phyloP scores from a whole-genome alignment of 1,140 invertebrate genomes.

The Grapholita molesta region DNA sequence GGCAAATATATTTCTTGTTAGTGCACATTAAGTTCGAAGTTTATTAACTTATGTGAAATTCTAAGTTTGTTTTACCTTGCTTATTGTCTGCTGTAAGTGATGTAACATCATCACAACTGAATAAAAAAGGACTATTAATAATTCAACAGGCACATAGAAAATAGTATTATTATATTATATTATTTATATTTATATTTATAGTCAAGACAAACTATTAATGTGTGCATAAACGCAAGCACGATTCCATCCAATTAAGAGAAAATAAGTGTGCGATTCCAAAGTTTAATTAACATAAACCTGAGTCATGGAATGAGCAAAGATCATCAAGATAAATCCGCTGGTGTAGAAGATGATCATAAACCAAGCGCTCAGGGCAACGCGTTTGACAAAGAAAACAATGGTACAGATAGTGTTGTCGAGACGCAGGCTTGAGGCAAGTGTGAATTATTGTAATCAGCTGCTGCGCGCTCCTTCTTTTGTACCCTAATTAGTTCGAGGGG shows the following conservation, averaged over 20 bases:
- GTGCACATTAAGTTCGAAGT: not conserved
- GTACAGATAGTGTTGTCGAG: conserved; percentile 42
- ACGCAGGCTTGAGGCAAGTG: conserved; percentile 34
- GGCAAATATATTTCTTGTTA: not conserved
- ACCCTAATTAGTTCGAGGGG: conserved; percentile 21
- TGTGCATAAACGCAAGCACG: not conserved
- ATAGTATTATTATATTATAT: too few species aligned
- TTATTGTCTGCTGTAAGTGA: not conserved
- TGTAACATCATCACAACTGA: not conserved
- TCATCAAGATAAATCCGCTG: conserved; percentile 42
- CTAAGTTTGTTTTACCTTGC: not conserved
- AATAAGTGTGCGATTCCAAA: conserved; percentile 6
- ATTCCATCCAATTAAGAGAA: not conserved
- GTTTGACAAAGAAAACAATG: conserved; percentile 61
- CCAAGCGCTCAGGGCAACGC: conserved; percentile 47
- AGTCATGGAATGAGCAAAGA: conserved; percentile 31
- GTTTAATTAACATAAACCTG: conserved; percentile 15
- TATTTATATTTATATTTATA: too few species aligned
- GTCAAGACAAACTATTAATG: not conserved
- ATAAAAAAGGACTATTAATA: not conserved
- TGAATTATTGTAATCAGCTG: conserved; percentile 43
- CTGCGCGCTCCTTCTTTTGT: conserved; percentile 24
- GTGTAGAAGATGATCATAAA: conserved; percentile 57
- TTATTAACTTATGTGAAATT: not conserved
- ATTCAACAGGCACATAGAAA: too few species aligned